Evolutionary conservation across 2,797 vertebrate genomes (phyloP).

Genomic region (Sebastes taczanowskii): DNA sequence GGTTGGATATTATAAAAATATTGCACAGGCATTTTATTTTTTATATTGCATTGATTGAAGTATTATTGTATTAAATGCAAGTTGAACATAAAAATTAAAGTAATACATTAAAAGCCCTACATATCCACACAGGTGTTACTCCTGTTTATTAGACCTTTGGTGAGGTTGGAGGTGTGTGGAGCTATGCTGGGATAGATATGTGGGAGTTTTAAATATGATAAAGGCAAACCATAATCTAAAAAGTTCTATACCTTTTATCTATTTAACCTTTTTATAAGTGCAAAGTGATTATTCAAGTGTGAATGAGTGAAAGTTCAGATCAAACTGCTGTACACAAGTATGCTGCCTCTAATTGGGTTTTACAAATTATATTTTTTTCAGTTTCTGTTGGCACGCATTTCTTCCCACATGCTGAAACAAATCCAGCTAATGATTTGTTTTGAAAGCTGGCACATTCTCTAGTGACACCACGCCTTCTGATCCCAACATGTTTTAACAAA

Average conservation of each 20-base stretch:
- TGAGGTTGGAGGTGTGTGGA: slow-evolving; percentile 73
- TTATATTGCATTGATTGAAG: too few species aligned
- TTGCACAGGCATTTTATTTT: too few species aligned
- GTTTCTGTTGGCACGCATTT: too few species aligned
- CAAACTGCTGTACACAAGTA: too few species aligned
- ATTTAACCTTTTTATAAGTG: background rate
- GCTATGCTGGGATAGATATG: slow-evolving; percentile 23
- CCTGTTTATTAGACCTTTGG: background rate
- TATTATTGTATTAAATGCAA: background rate
- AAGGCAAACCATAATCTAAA: background rate
- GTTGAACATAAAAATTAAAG: background rate
- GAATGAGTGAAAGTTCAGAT: background rate
- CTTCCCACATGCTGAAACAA: too few species aligned
- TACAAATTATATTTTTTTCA: too few species aligned
- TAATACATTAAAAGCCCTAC: too few species aligned
- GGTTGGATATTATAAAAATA: too few species aligned
- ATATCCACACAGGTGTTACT: background rate
- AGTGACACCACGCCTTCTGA: background rate
- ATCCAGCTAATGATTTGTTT: too few species aligned
- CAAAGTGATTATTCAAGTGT: background rate
- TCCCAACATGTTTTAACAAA: slow-evolving; percentile 1
- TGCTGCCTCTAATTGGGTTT: too few species aligned
- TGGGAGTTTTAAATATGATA: background rate
- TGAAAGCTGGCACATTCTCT: background rate
- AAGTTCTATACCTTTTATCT: too few species aligned